Percentiles rank a stretch among this genome's conserved stretches.
Evolutionary conservation across 2,797 vertebrate species (phyloP).

Genomic region (Chelidonichthys spinosus): DNA sequence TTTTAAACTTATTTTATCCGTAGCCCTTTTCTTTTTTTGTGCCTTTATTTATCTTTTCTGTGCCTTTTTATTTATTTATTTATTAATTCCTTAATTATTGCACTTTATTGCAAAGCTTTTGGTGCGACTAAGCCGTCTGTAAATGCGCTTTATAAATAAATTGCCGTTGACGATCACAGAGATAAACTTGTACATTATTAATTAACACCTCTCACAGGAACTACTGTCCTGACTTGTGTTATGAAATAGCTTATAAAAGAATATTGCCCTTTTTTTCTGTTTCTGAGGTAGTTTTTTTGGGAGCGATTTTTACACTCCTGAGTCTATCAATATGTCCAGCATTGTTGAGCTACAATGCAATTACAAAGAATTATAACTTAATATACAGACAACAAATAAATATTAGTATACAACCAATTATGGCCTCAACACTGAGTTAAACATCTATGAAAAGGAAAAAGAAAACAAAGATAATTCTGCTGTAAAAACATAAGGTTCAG

Average conservation of each 20-base stretch:
- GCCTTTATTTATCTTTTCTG: too few species aligned
- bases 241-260: not conserved
- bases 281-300: too few species aligned
- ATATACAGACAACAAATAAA: not conserved
- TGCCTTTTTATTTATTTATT: too few species aligned
- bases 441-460: not conserved
- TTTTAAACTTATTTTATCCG: too few species aligned
- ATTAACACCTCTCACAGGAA: not conserved
- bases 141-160: too few species aligned
- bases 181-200: not conserved
- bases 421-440: too few species aligned
- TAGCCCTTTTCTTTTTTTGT: too few species aligned
- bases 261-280: too few species aligned
- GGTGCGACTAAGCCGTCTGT: too few species aligned
- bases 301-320: not conserved
- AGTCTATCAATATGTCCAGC: rapidly evolving
- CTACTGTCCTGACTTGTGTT: not conserved
- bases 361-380: too few species aligned
- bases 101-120: too few species aligned
- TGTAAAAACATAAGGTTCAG: not conserved
- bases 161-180: not conserved
- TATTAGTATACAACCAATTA: not conserved
- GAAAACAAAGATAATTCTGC: not conserved
- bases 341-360: not conserved
- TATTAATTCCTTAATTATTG: too few species aligned